Evolutionary conservation across 1,140 invertebrate species (phyloP).

Genomic region (Hylaeus volcanicus): DNA sequence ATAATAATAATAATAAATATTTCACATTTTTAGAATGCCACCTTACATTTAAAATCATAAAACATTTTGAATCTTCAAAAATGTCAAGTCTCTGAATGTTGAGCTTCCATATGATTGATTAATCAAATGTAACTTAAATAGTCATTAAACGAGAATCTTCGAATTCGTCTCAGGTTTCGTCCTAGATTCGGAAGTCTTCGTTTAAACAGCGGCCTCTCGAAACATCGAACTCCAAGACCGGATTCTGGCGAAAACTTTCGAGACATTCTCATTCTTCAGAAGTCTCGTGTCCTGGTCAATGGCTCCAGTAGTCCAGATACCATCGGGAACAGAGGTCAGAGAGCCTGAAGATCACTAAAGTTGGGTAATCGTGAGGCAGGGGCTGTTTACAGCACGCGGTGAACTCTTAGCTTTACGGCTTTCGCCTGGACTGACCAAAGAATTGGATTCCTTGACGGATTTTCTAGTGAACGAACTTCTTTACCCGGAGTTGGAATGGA

Average conservation of each 20-base stretch:
- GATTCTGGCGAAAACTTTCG: not conserved
- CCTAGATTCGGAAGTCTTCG: not conserved
- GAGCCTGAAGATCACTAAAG: not conserved
- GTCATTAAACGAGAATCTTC: too few species aligned
- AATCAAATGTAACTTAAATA: too few species aligned
- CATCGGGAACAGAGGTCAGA: not conserved
- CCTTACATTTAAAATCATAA: too few species aligned
- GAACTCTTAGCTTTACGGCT: not conserved
- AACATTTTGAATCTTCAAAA: too few species aligned
- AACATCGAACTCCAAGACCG: not conserved
- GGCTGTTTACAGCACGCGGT: conserved; percentile 9
- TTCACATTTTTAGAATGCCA: too few species aligned
- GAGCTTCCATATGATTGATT: too few species aligned
- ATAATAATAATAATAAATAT: too few species aligned
- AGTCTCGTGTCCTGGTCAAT: not conserved
- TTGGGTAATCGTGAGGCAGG: not conserved
- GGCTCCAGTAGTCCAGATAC: not conserved
- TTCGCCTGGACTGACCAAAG: not conserved
- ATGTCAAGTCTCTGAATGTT: too few species aligned
- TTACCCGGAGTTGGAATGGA: not conserved
- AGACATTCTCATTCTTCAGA: not conserved
- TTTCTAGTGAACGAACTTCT: not conserved
- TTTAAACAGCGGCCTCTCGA: not conserved
- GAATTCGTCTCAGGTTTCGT: not conserved
- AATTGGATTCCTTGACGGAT: conserved; percentile 1